Evolutionary conservation across 2,113 vertebrate species (phyloP).

Genomic region (Phodopus roborovskii): DNA sequence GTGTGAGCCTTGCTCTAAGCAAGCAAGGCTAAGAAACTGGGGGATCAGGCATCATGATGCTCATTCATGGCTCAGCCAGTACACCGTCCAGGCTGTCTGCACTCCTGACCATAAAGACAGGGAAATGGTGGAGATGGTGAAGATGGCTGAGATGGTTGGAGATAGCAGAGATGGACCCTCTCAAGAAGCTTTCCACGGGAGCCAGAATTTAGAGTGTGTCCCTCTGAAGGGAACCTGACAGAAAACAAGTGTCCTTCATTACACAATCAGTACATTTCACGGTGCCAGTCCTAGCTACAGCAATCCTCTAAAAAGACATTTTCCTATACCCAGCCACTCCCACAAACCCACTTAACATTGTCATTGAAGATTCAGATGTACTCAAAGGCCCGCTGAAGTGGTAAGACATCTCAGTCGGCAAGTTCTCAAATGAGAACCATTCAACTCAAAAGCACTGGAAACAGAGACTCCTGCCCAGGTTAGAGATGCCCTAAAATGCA

Average conservation of each 20-base stretch:
- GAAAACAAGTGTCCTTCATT: neutral
- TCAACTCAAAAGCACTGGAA: neutral
- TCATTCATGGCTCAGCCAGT: accelerated
- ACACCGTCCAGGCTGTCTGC: accelerated
- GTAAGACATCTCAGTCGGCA: neutral
- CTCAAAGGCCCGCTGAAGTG: neutral
- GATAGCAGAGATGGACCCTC: neutral
- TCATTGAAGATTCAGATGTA: neutral
- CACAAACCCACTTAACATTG: neutral
- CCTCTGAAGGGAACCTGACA: neutral
- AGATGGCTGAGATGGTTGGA: no score
- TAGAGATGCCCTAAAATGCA: neutral
- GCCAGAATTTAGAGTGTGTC: neutral
- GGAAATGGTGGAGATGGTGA: neutral
- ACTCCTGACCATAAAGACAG: neutral
- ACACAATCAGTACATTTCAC: neutral
- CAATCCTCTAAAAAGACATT: neutral
- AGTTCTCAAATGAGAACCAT: neutral
- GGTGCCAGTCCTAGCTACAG: neutral
- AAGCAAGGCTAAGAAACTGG: neutral
- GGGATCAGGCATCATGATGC: no score
- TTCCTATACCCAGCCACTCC: neutral
- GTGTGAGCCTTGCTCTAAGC: accelerated
- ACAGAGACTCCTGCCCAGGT: neutral
- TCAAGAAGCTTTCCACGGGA: neutral